Conservation (phyloP, 2,113 vertebrate species). For the Ceyx margarethae region DNA sequence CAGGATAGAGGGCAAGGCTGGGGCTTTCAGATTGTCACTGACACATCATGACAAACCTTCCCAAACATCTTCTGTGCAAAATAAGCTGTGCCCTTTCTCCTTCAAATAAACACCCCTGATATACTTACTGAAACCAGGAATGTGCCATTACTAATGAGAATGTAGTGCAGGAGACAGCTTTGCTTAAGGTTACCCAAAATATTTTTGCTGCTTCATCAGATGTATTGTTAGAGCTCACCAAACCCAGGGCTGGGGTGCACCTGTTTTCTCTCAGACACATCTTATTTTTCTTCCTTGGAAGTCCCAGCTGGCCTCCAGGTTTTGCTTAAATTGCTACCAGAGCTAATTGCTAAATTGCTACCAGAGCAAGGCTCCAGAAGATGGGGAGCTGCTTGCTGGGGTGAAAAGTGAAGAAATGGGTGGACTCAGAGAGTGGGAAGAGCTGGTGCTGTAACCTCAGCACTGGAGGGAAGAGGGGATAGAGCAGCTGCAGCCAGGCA, state of each 20-base stretch:
- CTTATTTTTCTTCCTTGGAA: slow-evolving; percentile 69
- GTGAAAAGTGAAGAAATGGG: neutral
- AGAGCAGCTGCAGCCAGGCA: neutral
- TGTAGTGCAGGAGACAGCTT: slow-evolving; percentile 47
- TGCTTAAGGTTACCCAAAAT: slow-evolving; percentile 51
- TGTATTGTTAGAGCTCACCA: slow-evolving; percentile 44
- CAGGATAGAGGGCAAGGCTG: neutral
- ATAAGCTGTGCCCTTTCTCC: slow-evolving; percentile 57
- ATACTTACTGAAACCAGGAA: slow-evolving; percentile 56
- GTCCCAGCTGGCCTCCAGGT: slow-evolving; percentile 48
- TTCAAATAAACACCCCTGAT: slow-evolving; percentile 63
- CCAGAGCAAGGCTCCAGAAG: slow-evolving; percentile 37
- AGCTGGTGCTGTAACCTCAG: neutral
- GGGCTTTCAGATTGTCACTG: slow-evolving; percentile 43
- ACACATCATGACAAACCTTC: slow-evolving; percentile 59
- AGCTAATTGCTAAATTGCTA: slow-evolving; percentile 66
- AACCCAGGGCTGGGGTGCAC: slow-evolving; percentile 42
- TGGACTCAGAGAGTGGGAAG: neutral
- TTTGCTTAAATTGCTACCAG: slow-evolving; percentile 62
- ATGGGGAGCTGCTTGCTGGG: neutral
- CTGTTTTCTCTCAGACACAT: slow-evolving; percentile 70
- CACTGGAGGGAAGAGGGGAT: neutral
- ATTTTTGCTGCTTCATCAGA: slow-evolving; percentile 54
- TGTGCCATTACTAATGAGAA: slow-evolving; percentile 62
- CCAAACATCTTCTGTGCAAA: slow-evolving; percentile 49